A percentile compares a stretch with the other conserved stretches of the same genome.
These are phyloP conservation scores for Peromyscus leucopus DNA, from an alignment of 2,113 vertebrate species.

Conservation along the genomic window DNA sequence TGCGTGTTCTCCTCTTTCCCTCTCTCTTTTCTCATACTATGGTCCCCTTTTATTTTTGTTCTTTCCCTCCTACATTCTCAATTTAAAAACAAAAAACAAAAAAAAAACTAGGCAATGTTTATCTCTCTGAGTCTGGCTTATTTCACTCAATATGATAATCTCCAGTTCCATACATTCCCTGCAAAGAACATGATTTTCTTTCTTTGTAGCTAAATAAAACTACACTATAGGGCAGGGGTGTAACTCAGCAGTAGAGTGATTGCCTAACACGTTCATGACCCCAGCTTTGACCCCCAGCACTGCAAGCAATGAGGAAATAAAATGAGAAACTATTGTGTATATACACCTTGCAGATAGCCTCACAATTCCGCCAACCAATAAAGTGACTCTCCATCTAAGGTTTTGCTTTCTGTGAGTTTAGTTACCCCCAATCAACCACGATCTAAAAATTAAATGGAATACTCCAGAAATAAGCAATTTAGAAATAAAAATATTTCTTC, in stretches of 20 bases:
- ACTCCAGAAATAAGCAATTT: not conserved
- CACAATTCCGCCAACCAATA: not conserved
- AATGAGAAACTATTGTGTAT: not conserved
- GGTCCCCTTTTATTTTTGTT: not conserved
- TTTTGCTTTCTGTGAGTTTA: not conserved
- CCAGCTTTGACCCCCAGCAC: not conserved
- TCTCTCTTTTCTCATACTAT: too few relatives aligned
- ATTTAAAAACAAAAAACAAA: too few relatives aligned
- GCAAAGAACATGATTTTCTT: not conserved
- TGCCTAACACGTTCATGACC: not conserved
- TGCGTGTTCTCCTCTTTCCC: not conserved
- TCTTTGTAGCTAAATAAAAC: not conserved
- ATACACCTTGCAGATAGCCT: not conserved
- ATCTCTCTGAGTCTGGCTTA: not conserved
- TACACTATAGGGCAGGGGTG: not conserved
- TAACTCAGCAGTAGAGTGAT: not conserved
- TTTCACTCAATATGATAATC: not conserved
- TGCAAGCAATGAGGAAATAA: not conserved
- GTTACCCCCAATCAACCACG: not conserved
- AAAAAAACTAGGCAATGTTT: not conserved
- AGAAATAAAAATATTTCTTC: not conserved
- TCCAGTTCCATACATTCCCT: not conserved
- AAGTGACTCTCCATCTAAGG: not conserved
- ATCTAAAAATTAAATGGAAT: not conserved
- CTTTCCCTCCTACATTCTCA: not conserved